Conservation (phyloP, 2,888 invertebrate species). For the Drosophila bunnanda region DNA sequence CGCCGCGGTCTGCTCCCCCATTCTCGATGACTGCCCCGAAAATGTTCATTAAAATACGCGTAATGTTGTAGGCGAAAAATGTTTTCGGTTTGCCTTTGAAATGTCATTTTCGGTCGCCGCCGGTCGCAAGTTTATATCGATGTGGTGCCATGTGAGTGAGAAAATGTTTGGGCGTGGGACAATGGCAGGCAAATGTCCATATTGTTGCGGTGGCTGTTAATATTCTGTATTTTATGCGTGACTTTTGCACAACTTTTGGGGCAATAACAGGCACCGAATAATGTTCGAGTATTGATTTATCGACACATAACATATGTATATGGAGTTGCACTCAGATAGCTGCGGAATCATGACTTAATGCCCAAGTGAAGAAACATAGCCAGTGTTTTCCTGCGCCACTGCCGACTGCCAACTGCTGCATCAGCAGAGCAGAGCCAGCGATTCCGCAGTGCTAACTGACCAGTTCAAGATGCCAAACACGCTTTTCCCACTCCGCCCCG, state of each 20-base stretch:
- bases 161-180: background rate
- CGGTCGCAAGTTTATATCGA: constrained; percentile 21
- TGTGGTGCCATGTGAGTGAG: constrained; percentile 1
- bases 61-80: constrained; percentile 71
- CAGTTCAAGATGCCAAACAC: constrained; percentile 74
- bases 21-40: constrained; percentile 30
- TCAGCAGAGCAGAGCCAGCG: constrained; percentile 39
- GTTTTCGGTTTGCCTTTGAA: constrained; percentile 65
- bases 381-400: constrained; percentile 1
- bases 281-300: constrained; percentile 29
- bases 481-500: constrained; percentile 8
- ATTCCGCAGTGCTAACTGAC: constrained; percentile 41
- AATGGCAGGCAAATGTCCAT: constrained; percentile 19
- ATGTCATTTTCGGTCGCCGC: constrained; percentile 60
- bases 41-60: constrained; percentile 72
- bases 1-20: background rate
- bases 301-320: background rate
- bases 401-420: constrained; percentile 38
- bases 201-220: constrained; percentile 25
- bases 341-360: background rate
- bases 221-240: constrained; percentile 13
- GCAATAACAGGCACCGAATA: constrained; percentile 18
- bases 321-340: constrained; percentile 1
- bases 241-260: constrained; percentile 3
- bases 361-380: constrained; percentile 63